These are phyloP conservation scores for Mythimna ferrago DNA, from an alignment of 2,888 invertebrate genomes.

Conservation along the genomic window DNA sequence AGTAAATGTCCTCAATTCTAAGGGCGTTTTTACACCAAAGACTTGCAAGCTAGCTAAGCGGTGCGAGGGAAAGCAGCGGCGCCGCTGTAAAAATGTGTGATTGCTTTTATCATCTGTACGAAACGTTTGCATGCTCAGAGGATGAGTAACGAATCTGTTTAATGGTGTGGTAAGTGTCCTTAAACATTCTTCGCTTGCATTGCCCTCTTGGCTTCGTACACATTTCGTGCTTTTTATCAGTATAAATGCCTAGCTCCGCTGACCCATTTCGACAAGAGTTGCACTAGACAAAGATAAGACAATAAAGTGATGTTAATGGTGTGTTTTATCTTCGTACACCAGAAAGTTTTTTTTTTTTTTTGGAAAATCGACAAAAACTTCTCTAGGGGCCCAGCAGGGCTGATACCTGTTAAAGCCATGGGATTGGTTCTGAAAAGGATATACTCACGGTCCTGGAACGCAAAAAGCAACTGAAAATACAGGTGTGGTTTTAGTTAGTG, in stretches of 20 bases:
- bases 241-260: neutral
- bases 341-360: too few relatives aligned
- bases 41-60: too few relatives aligned
- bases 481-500: too few relatives aligned
- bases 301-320: neutral
- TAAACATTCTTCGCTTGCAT: neutral
- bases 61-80: neutral
- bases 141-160: too few relatives aligned
- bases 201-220: neutral
- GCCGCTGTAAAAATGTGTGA: neutral
- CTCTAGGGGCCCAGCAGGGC: too few relatives aligned
- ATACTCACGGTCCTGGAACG: too few relatives aligned
- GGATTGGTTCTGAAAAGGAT: too few relatives aligned
- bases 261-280: neutral
- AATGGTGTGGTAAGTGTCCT: neutral
- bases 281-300: neutral
- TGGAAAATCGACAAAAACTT: too few relatives aligned
- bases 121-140: too few relatives aligned
- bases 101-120: neutral
- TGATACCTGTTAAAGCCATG: too few relatives aligned
- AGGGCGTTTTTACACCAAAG: constrained; percentile 25
- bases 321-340: neutral
- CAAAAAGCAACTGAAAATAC: too few relatives aligned
- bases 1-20: constrained; percentile 58
- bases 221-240: neutral